Conservation (phyloP, 2,113 vertebrate genomes). For the Zingel zingel region DNA sequence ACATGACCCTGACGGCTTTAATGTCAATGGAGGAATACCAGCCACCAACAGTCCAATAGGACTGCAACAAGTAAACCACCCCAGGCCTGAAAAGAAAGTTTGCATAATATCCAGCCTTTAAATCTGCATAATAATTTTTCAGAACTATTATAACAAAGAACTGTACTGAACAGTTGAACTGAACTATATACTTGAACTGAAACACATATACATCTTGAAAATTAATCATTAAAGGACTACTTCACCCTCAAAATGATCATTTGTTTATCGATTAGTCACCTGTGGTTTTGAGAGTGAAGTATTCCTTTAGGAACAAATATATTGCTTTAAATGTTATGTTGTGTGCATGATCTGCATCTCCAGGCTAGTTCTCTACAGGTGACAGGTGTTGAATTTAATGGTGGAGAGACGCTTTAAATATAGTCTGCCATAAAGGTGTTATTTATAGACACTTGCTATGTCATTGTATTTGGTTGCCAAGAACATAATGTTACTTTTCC, state of each 20-base stretch:
- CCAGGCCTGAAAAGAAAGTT: not conserved
- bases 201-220: not conserved
- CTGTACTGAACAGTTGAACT: no score
- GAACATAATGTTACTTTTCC: constrained; percentile 28
- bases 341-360: not conserved
- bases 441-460: constrained; percentile 57
- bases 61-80: not conserved
- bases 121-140: not conserved
- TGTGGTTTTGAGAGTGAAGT: no score
- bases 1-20: constrained; percentile 43
- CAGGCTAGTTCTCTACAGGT: constrained; percentile 14
- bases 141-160: not conserved
- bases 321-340: not conserved
- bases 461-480: constrained; percentile 50
- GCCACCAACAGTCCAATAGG: constrained; percentile 17
- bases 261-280: no score
- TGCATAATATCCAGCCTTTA: not conserved
- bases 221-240: no score
- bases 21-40: constrained; percentile 65
- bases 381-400: constrained; percentile 59
- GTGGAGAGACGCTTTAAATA: constrained; percentile 55
- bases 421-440: constrained; percentile 62
- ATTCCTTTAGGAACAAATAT: not conserved
- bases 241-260: no score
- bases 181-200: not conserved